Conservation (phyloP, 1,140 invertebrate species). For the Centruroides sculpturatus region DNA sequence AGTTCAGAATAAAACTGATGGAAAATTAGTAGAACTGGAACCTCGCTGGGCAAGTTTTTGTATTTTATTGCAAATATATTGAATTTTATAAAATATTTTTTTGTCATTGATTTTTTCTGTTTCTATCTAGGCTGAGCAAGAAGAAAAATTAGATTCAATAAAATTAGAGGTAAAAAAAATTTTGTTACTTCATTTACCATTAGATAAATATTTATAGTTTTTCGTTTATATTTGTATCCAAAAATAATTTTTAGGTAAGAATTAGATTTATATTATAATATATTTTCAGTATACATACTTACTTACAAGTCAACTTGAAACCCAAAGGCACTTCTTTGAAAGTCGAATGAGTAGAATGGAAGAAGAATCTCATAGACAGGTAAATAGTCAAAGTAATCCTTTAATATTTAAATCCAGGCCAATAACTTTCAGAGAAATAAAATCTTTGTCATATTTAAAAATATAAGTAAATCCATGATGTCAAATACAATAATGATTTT, state of each 20-base stretch:
- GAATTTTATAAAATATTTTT: not conserved
- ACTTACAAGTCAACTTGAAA: constrained; percentile 90
- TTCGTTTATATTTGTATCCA: too few relatives aligned
- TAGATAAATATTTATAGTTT: too few relatives aligned
- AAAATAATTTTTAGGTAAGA: too few relatives aligned
- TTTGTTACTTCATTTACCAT: too few relatives aligned
- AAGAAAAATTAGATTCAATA: constrained; percentile 84
- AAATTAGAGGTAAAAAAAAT: constrained; percentile 47
- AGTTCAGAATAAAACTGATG: constrained; percentile 91
- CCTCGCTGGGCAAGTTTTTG: constrained; percentile 3
- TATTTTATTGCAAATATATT: not conserved
- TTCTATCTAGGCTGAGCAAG: constrained; percentile 25
- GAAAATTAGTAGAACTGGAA: constrained; percentile 74
- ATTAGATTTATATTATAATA: too few relatives aligned
- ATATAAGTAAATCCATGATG: too few relatives aligned
- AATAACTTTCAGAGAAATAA: too few relatives aligned
- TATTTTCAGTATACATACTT: constrained; percentile 75
- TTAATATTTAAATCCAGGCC: too few relatives aligned
- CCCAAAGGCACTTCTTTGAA: constrained; percentile 85
- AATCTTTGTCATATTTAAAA: too few relatives aligned
- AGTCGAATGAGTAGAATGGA: constrained; percentile 54
- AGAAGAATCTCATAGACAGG: constrained; percentile 22
- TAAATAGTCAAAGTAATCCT: constrained; percentile 1
- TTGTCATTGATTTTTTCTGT: not conserved
- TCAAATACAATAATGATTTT: too few relatives aligned